Conservation (phyloP, 1,140 invertebrate genomes). For the Ylistrum balloti region DNA sequence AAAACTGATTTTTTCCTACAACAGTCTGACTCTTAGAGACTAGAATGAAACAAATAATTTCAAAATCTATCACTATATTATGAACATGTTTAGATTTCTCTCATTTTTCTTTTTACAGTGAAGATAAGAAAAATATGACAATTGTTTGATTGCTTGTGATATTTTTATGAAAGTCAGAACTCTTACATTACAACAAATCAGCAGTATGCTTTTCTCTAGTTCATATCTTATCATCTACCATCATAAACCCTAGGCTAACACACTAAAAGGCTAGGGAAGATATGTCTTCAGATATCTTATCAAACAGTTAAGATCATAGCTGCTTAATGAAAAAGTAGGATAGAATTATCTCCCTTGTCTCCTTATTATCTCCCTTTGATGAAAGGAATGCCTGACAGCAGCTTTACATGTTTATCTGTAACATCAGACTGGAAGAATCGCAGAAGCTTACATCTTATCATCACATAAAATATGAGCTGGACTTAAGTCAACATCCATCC, state of each 20-base stretch:
- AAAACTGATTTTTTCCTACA: too few relatives aligned
- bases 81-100: too few relatives aligned
- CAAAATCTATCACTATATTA: background rate
- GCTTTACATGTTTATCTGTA: background rate
- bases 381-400: background rate
- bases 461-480: background rate
- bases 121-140: too few relatives aligned
- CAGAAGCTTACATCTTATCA: background rate
- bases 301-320: background rate
- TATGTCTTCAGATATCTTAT: background rate
- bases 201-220: background rate
- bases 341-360: background rate
- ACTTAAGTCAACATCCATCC: background rate
- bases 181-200: too few relatives aligned
- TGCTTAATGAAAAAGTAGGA: background rate
- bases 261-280: background rate
- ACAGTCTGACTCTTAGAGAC: background rate
- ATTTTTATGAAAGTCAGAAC: too few relatives aligned
- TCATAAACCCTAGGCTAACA: background rate
- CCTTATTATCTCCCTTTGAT: conserved; percentile 3
- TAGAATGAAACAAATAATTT: background rate
- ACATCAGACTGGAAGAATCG: background rate
- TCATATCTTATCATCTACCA: background rate
- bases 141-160: too few relatives aligned
- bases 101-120: too few relatives aligned